Evolutionary conservation across 2,797 vertebrate genomes (phyloP).

Genomic region (Aphelocoma californica): DNA sequence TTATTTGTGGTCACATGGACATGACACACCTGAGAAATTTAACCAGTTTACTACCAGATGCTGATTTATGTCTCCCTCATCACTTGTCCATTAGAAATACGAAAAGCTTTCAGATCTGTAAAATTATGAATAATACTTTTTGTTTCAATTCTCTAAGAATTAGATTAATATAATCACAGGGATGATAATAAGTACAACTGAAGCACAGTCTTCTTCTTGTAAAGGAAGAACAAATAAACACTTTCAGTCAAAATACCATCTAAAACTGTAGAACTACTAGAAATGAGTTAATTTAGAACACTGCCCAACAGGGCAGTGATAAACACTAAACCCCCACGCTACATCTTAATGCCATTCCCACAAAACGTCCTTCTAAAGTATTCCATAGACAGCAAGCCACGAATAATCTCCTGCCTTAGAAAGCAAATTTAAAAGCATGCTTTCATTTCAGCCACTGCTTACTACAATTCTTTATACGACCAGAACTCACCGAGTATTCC

Average conservation of each 20-base stretch:
- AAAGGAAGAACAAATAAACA: background rate
- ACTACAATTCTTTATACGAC: background rate
- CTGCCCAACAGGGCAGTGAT: background rate
- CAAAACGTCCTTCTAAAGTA: background rate
- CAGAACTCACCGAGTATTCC: background rate
- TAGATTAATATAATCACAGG: background rate
- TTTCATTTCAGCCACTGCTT: background rate
- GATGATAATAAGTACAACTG: background rate
- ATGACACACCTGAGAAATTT: background rate
- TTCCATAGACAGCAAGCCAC: background rate
- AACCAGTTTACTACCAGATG: background rate
- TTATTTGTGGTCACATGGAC: background rate
- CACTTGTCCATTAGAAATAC: background rate
- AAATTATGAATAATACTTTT: background rate
- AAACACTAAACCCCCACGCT: background rate
- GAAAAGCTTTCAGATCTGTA: background rate
- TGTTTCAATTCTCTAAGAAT: background rate
- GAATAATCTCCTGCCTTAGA: background rate
- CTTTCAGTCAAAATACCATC: background rate
- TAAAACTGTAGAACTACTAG: background rate
- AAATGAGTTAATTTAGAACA: background rate
- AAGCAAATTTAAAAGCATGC: fast-evolving
- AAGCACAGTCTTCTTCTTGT: background rate
- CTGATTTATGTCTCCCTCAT: background rate
- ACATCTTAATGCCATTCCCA: background rate